Evolutionary conservation across 2,113 vertebrate genomes (phyloP), one percentile per base, ranked within the genome.

Genomic region (Galbula dea): DNA sequence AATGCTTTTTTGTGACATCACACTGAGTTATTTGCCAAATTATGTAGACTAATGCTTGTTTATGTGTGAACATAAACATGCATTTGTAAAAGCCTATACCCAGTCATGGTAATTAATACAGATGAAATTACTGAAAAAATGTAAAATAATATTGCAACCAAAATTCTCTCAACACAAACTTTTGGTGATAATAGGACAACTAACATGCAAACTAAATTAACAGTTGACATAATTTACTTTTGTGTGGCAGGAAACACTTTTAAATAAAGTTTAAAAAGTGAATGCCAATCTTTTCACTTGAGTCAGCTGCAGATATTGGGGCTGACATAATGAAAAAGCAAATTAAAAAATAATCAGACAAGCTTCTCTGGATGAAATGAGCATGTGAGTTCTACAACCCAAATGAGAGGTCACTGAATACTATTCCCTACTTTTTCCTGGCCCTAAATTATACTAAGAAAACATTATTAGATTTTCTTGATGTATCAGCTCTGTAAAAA

Each of bases 71-170:
- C 52, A 77, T 49, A 88, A 94, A 92, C 34, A 79, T 20, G 32
- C 32, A 49, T 54, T 79, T 86, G 46, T 57, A 76, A 75, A 83
- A 83, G 43, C 18, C 12, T 69, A 16, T 39, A 83, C 14, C 6
- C 23, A 63, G 61, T 34, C 69, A 41, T 19, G 51, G 72, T 39
- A 67, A 94, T 78, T 71, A 90, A 72, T 21, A 45, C 51, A 79
- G 54, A 49, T 58, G 34, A 94, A 91, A 88, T 72, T 34, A 78
- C 51, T 73, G 73, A 94, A 94, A 90, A 93, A 6, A 49, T 89
- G 81, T 24, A 68, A 90, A 83, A 73, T 84, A 84, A 37, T 19
- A 65, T 26, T 82, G 69, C 49, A 79, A 75, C 26, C 18, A 71
- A 82, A 82, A 73, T 68, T 85, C 45, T 71, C 37, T 34, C 37